Evolutionary conservation across 2,888 invertebrate species (phyloP).

Genomic region (Caenorhabditis sp.): DNA sequence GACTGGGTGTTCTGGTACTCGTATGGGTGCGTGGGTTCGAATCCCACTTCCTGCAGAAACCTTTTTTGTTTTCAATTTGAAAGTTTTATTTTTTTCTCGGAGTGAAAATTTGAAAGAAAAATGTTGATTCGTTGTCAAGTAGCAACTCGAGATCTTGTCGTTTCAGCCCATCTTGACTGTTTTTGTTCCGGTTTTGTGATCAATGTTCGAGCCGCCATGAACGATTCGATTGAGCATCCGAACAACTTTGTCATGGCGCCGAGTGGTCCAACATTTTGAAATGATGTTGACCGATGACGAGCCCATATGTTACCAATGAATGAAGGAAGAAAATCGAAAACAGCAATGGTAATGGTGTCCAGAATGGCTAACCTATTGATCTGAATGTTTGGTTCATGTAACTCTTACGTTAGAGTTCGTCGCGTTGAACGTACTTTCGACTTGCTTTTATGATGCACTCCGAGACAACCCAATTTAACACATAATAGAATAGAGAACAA

Average conservation of each 20-base stretch:
- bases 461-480: slow-evolving; percentile 4
- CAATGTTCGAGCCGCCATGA: slow-evolving; percentile 4
- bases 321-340: slow-evolving; percentile 19
- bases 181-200: neutral
- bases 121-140: too few species aligned
- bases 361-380: slow-evolving; percentile 18
- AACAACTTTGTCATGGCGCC: slow-evolving; percentile 12
- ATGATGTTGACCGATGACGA: neutral
- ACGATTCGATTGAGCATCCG: slow-evolving; percentile 20
- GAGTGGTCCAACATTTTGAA: slow-evolving; percentile 22
- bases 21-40: neutral
- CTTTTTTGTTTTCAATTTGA: too few species aligned
- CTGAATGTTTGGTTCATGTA: slow-evolving; percentile 3
- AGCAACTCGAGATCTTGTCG: neutral
- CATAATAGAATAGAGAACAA: slow-evolving; percentile 7
- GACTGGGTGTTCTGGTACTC: neutral
- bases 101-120: too few species aligned
- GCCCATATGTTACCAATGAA: slow-evolving; percentile 3
- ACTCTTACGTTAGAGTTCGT: too few species aligned
- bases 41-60: neutral
- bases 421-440: too few species aligned
- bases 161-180: neutral
- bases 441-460: too few species aligned
- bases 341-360: slow-evolving; percentile 10
- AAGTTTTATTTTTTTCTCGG: too few species aligned